Evolutionary conservation across 37 sponge, comb jelly and placozoan species (phyloP).

Genomic region (Dysidea cf. avara): DNA sequence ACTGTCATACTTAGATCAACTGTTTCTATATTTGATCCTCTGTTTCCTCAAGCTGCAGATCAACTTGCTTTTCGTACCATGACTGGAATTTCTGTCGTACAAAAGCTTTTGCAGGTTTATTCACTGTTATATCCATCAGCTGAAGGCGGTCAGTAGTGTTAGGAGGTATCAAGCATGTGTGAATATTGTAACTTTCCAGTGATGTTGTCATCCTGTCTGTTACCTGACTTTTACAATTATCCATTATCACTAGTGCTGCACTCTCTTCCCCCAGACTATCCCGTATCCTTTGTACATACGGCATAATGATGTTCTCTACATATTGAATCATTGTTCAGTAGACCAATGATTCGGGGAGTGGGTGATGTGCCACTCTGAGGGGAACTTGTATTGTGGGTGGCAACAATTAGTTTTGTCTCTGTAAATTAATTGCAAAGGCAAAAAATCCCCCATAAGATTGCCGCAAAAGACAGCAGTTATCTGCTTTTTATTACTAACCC

Average conservation of each 20-base stretch:
- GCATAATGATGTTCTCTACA: slow-evolving; percentile 44
- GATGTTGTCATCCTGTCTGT: slow-evolving; percentile 5
- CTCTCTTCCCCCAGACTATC: background rate
- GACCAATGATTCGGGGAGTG: slow-evolving; percentile 59
- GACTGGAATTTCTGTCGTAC: slow-evolving; percentile 30
- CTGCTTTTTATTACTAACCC: slow-evolving; percentile 47
- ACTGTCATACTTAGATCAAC: slow-evolving; percentile 32
- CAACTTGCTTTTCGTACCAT: slow-evolving; percentile 51
- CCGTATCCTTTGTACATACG: slow-evolving; percentile 32
- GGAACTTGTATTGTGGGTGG: slow-evolving; percentile 34
- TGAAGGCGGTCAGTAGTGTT: slow-evolving; percentile 54
- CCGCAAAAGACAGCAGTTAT: slow-evolving; percentile 55
- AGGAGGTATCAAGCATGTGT: slow-evolving; percentile 36
- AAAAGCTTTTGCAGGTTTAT: slow-evolving; percentile 56
- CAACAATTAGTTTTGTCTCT: slow-evolving; percentile 45
- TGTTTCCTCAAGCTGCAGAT: slow-evolving; percentile 17
- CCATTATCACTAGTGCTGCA: slow-evolving; percentile 39
- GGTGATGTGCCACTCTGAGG: slow-evolving; percentile 59
- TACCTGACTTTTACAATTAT: slow-evolving; percentile 20
- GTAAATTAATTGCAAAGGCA: slow-evolving; percentile 50
- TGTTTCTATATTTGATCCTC: background rate
- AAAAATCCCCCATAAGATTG: slow-evolving; percentile 43
- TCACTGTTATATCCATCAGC: slow-evolving; percentile 58
- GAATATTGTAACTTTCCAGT: slow-evolving; percentile 52
- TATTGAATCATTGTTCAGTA: slow-evolving; percentile 46